A percentile compares a stretch with the other conserved stretches of the same genome.
phyloP scores from a whole-genome alignment of 2,113 vertebrate genomes.

The Neolamprologus modestus region DNA sequence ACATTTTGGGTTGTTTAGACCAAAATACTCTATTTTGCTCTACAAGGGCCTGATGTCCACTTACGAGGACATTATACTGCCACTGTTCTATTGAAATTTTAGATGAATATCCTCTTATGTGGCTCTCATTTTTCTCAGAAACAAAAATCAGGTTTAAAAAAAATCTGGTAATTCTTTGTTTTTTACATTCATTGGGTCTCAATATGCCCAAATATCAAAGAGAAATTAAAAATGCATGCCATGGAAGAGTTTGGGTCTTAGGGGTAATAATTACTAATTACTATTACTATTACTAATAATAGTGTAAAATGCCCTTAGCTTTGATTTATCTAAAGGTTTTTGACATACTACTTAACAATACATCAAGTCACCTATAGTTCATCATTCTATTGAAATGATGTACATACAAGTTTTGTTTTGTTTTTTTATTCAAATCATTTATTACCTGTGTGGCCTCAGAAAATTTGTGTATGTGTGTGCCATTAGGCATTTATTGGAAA shows the following conservation, averaged over 20 bases:
- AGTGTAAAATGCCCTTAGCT: background rate
- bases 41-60: too few species aligned
- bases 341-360: background rate
- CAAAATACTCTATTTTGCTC: accelerated
- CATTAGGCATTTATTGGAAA: background rate
- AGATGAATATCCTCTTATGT: accelerated
- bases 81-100: too few species aligned
- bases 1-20: too few species aligned
- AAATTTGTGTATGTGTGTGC: background rate
- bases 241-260: background rate
- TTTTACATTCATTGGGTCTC: background rate
- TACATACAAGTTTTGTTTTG: background rate
- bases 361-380: background rate
- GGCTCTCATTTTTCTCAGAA: background rate
- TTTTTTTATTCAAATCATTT: background rate
- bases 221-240: background rate
- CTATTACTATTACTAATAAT: background rate
- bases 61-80: too few species aligned
- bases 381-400: background rate
- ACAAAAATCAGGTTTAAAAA: background rate
- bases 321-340: background rate
- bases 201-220: background rate
- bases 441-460: background rate
- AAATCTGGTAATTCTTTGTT: background rate
- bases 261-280: background rate